Base-by-base conservation (phyloP, 2,113 vertebrate genomes). In the Ptychochromis oligacanthus region DNA sequence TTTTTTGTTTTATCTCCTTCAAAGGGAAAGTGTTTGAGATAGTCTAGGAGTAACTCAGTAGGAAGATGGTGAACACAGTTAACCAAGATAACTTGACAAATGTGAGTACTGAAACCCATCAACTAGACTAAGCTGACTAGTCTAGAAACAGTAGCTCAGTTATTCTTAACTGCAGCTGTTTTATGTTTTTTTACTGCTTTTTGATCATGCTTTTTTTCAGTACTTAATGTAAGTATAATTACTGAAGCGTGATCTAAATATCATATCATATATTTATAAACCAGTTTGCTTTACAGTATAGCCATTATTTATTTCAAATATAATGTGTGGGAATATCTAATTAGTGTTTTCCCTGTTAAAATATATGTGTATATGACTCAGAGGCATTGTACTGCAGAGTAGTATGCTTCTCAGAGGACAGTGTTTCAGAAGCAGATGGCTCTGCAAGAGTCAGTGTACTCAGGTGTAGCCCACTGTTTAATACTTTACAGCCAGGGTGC, bases 381-480 rank as follows among this genome's bases (percentile, higher is more conserved):
- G 26, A 64, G 26, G 58, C 36, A 58, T 74, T 74, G 46, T 79
- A 26, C 59, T 52, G 26, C 34, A 80, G 31, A 52, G n/a, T 14
- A 26, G 34, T 75, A 18, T 64, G 14, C 72, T 24, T 82, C 58
- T 77, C 80, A 80, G 70, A 61, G 58, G 74, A 79, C 15, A 65
- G 9, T 77, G 80, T 70, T 31, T 75, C 59, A 52, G 22, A 81
- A 65, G 17, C 26, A 65, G 76, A 64, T 67, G 38, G 57, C 58
- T 79, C 74, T 7, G 20, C 67, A 59, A 59, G 74, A 77, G 40
- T 80, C n/a, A 7, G 31, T 38, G 22, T 74, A 56, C 49, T 81
- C 62, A 81, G 79, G 84, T n/a, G 28, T 31, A 65, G 20, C 54
- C 11, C 24, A 46, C 36, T 62, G 76, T 85, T 87, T 78, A 85